These are phyloP conservation scores for Tachypleus tridentatus DNA, from an alignment of 1,140 invertebrate genomes.

Conservation along the genomic window DNA sequence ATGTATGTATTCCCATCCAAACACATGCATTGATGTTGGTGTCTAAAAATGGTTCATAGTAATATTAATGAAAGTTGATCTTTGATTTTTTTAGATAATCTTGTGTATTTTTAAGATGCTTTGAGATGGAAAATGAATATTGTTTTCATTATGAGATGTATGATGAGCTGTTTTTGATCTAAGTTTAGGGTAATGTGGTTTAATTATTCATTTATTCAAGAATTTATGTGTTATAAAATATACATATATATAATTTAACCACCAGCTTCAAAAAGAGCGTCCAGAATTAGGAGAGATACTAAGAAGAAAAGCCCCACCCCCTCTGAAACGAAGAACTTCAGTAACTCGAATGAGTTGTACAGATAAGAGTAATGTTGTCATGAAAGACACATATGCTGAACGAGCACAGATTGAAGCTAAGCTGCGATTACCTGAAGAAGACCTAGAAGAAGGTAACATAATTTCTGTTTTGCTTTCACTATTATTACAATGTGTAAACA, in stretches of 20 bases:
- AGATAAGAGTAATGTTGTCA: slow-evolving; percentile 19
- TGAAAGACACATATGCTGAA: slow-evolving; percentile 20
- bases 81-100: no score
- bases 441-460: slow-evolving; percentile 51
- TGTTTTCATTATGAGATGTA: background rate
- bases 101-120: background rate
- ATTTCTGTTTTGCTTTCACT: no score
- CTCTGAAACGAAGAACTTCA: slow-evolving; percentile 20
- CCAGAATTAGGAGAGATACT: slow-evolving; percentile 17
- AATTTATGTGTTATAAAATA: background rate
- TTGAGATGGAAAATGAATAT: background rate
- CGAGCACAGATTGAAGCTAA: slow-evolving; percentile 17
- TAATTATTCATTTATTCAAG: background rate
- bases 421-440: slow-evolving; percentile 44
- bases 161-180: background rate
- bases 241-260: background rate
- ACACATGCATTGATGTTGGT: no score
- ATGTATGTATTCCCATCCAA: no score
- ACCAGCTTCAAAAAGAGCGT: background rate
- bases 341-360: slow-evolving; percentile 21
- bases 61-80: no score
- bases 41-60: no score
- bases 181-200: background rate
- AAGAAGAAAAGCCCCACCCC: slow-evolving; percentile 16
- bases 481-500: no score